Evolutionary conservation across 2,888 invertebrate species (phyloP), one percentile per base, ranked within the genome.

Genomic region (Prenolepis imparis): DNA sequence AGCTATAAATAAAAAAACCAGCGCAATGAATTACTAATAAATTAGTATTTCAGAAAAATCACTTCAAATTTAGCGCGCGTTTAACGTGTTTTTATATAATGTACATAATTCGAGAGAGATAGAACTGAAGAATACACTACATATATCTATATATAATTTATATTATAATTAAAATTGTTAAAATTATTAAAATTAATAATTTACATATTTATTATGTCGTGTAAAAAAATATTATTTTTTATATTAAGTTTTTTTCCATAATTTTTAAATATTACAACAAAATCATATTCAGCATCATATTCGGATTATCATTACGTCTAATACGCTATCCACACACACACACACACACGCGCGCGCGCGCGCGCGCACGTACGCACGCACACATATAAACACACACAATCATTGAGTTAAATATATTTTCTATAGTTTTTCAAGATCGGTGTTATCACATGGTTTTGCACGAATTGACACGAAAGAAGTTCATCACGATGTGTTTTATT

Each of bases 1-100:
- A 32, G 9, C 84, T 86, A 64, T 86, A 80, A 66, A 86, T 70
- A 28, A 74, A 9, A 87, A 82, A 70, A 32, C 0, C 48, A n/a
- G n/a, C 32, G 36, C n/a, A n/a, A 5, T 1, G 6, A 70, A 67
- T 67, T 36, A 15, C 18, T 59, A 36, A 68, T n/a, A 9, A 44
- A 32, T 32, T 21, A 8, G 18, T 21, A 44, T 63, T 64, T 28
- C 1, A n/a, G n/a, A 36, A 66, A 55, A 64, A 39, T 3, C 1
- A 36, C 9, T 28, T 15, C 4, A 21, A 18, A 28, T 18, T 73
- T 41, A 48, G 24, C 12, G 24, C 44, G 2, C 12, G 3, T 0
- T 24, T 24, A 3, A n/a, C 15, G 12, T 32, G 21, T 59, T 44
- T 66, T 32, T 64, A 39, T 66, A 64, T 1, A 36, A 8, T 12